Evolutionary conservation across 2,113 vertebrate genomes (phyloP).

Genomic region (Cyprinus carpio): DNA sequence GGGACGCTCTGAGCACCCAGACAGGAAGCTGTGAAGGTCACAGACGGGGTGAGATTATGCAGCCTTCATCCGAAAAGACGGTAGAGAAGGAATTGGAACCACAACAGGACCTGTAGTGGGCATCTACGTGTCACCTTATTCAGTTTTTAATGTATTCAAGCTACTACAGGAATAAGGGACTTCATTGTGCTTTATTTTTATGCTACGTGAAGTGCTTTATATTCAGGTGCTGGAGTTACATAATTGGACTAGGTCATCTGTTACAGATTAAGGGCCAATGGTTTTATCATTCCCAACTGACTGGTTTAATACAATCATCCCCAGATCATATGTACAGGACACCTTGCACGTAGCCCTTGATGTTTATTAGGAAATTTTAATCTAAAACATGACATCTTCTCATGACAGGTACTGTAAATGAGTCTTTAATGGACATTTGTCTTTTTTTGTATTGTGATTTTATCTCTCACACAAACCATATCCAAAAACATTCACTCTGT

Average conservation of each 20-base stretch:
- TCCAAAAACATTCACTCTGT: background rate
- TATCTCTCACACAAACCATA: background rate
- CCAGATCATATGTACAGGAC: background rate
- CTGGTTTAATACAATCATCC: background rate
- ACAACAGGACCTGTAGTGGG: background rate
- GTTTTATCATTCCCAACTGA: background rate
- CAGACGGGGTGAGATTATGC: background rate
- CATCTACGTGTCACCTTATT: background rate
- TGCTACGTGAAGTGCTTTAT: slow-evolving; percentile 48
- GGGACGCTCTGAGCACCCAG: slow-evolving; percentile 80
- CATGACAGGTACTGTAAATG: background rate
- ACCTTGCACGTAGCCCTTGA: background rate
- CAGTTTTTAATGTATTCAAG: slow-evolving; percentile 36
- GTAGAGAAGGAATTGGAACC: background rate
- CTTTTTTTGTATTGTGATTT: background rate
- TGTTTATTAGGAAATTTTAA: background rate
- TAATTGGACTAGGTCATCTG: background rate
- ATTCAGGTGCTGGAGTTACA: background rate
- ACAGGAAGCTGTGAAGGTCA: slow-evolving; percentile 79
- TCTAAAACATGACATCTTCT: background rate
- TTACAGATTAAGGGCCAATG: slow-evolving; percentile 6
- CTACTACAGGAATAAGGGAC: slow-evolving; percentile 25
- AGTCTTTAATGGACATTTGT: background rate
- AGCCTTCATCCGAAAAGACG: background rate
- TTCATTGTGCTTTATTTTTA: slow-evolving; percentile 39